A percentile compares a stretch with the other conserved stretches of the same genome.
Conservation (phyloP, 2,113 vertebrate species). For the Nothoprocta perdicaria region DNA sequence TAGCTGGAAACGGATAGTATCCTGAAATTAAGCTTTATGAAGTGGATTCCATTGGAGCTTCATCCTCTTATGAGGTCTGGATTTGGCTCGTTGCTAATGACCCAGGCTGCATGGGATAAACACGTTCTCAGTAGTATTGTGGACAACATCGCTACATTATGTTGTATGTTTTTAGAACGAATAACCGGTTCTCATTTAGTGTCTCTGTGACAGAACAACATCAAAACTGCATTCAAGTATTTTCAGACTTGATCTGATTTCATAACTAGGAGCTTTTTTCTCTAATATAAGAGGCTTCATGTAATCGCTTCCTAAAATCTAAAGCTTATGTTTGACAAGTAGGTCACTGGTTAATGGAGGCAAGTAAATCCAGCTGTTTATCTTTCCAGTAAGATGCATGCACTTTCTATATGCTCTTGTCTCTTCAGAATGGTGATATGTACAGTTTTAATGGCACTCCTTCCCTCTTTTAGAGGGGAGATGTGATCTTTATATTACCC, state of each 20-base stretch:
- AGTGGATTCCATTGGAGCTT: slow-evolving; percentile 23
- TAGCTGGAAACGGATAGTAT: not conserved
- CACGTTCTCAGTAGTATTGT: not conserved
- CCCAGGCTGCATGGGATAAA: not conserved
- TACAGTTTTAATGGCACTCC: slow-evolving; percentile 26
- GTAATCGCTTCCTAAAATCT: slow-evolving; percentile 66
- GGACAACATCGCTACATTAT: not conserved
- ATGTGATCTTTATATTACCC: not conserved
- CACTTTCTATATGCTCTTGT: slow-evolving; percentile 19
- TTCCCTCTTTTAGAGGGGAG: not conserved
- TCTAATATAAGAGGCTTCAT: slow-evolving; percentile 40
- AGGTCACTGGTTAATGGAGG: slow-evolving; percentile 68
- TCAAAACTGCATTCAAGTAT: not conserved
- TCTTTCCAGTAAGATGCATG: slow-evolving; percentile 19
- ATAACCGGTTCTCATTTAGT: not conserved
- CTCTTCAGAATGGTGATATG: slow-evolving; percentile 1
- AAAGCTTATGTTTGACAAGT: slow-evolving; percentile 68
- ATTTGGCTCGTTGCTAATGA: slow-evolving; percentile 40
- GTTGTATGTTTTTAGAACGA: not conserved
- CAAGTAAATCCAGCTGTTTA: slow-evolving; percentile 69
- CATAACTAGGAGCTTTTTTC: not conserved
- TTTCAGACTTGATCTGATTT: slow-evolving; percentile 40
- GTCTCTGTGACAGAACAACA: not conserved
- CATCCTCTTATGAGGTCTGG: slow-evolving; percentile 47
- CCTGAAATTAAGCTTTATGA: not conserved